Evolutionary conservation across 1,140 invertebrate genomes (phyloP).

Genomic region (Sitobion miscanthi): DNA sequence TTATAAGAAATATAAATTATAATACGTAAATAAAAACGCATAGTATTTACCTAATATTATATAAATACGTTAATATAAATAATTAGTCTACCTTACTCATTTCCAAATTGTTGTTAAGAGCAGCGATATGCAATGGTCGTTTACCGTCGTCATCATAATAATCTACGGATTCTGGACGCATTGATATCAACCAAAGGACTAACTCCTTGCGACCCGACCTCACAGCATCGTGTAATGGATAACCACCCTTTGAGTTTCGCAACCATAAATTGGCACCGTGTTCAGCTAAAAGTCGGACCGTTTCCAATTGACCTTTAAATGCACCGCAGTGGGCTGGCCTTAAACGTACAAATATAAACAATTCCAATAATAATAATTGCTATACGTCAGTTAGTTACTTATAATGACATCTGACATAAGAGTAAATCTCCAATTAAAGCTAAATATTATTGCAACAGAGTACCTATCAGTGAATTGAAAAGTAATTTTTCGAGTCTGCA

Average conservation of each 20-base stretch:
- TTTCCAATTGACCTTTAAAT: slow-evolving; percentile 92
- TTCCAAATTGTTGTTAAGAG: slow-evolving; percentile 92
- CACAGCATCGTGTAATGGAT: slow-evolving; percentile 94
- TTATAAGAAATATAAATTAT: not conserved
- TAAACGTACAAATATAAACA: slow-evolving; percentile 21
- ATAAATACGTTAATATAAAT: not conserved
- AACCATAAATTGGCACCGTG: slow-evolving; percentile 90
- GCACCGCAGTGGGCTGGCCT: slow-evolving; percentile 87
- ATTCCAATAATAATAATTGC: not conserved
- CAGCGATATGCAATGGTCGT: slow-evolving; percentile 91
- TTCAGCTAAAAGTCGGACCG: slow-evolving; percentile 76
- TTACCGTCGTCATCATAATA: slow-evolving; percentile 91
- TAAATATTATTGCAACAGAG: not conserved
- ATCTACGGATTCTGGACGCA: slow-evolving; percentile 83
- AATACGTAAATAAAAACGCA: not conserved
- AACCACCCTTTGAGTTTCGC: slow-evolving; percentile 88
- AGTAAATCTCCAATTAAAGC: not conserved
- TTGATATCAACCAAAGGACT: slow-evolving; percentile 83
- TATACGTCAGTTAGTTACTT: not conserved
- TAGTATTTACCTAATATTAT: not conserved
- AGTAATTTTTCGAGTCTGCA: not conserved
- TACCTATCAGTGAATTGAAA: not conserved
- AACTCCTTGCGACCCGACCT: slow-evolving; percentile 87
- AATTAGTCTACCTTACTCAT: slow-evolving; percentile 76
- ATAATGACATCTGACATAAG: not conserved